Percentiles rank a stretch among this genome's conserved stretches.
These are phyloP conservation scores for Lissocephala sabroskyi DNA, from an alignment of 2,888 invertebrate species.

Conservation along the genomic window DNA sequence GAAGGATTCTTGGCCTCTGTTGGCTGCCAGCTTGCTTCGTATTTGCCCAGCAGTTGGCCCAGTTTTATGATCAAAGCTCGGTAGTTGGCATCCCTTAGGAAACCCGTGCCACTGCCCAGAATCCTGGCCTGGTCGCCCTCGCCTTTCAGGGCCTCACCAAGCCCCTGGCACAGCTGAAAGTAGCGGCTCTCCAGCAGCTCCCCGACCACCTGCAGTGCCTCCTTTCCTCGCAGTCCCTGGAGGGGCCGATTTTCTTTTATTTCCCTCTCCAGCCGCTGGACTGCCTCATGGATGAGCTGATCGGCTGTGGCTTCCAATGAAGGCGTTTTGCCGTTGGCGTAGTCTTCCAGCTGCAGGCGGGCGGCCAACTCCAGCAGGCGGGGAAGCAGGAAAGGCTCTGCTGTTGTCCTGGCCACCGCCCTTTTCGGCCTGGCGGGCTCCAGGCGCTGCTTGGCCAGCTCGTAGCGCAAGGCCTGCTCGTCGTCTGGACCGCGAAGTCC, in stretches of 20 bases:
- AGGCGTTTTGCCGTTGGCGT: slow-evolving; percentile 20
- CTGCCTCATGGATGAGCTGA: slow-evolving; percentile 1
- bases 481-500: slow-evolving; percentile 15
- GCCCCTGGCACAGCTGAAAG: background rate
- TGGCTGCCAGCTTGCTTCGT: slow-evolving; percentile 66
- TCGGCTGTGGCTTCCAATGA: slow-evolving; percentile 31
- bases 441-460: background rate
- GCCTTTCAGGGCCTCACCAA: background rate
- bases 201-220: slow-evolving; percentile 15
- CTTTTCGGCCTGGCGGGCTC: too few relatives aligned
- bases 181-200: slow-evolving; percentile 8
- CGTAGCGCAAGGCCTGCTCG: slow-evolving; percentile 10
- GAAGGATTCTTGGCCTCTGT: slow-evolving; percentile 67
- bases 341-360: slow-evolving; percentile 31
- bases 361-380: slow-evolving; percentile 40
- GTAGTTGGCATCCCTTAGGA: slow-evolving; percentile 80
- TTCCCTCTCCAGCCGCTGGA: slow-evolving; percentile 13
- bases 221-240: background rate
- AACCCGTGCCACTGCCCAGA: slow-evolving; percentile 5
- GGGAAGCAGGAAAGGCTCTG: slow-evolving; percentile 21
- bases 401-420: background rate
- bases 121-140: background rate
- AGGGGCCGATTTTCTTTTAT: slow-evolving; percentile 26
- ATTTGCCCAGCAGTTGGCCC: slow-evolving; percentile 75
- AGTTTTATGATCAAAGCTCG: slow-evolving; percentile 77